These are phyloP conservation scores for Labeo rohita DNA, from an alignment of 2,113 vertebrate species.

Conservation along the genomic window DNA sequence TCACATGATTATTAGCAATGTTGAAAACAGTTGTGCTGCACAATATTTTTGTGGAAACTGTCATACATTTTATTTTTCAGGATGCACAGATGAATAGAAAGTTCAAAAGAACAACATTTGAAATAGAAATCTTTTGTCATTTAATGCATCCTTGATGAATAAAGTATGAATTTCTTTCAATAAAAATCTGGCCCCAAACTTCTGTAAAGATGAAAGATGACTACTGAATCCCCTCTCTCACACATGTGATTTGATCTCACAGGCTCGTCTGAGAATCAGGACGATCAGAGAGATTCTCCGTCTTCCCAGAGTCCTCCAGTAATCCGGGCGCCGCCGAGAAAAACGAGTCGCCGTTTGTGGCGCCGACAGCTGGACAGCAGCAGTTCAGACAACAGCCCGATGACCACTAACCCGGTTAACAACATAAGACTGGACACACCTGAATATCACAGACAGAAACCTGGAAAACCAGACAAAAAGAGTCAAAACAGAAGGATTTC, in stretches of 20 bases:
- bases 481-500: not conserved
- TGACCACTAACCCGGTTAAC: not conserved
- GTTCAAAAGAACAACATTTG: not conserved
- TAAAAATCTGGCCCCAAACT: too few relatives aligned
- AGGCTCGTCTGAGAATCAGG: not conserved
- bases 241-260: not conserved
- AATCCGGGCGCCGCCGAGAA: not conserved
- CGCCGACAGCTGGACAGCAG: slow-evolving; percentile 49
- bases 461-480: not conserved
- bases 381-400: slow-evolving; percentile 15
- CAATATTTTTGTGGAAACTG: too few relatives aligned
- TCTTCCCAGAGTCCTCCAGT: not conserved
- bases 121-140: too few relatives aligned
- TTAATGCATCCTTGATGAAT: too few relatives aligned
- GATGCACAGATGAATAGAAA: not conserved
- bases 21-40: too few relatives aligned
- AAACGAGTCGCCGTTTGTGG: slow-evolving; percentile 19
- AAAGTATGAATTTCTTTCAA: too few relatives aligned
- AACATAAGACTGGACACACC: not conserved
- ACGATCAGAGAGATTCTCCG: not conserved
- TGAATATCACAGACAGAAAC: not conserved
- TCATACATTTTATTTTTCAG: not conserved
- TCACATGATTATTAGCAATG: not conserved
- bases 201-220: too few relatives aligned
- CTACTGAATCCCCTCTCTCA: not conserved